Evolutionary conservation across 2,797 vertebrate genomes (phyloP).

Genomic region (Vultur gryphus): DNA sequence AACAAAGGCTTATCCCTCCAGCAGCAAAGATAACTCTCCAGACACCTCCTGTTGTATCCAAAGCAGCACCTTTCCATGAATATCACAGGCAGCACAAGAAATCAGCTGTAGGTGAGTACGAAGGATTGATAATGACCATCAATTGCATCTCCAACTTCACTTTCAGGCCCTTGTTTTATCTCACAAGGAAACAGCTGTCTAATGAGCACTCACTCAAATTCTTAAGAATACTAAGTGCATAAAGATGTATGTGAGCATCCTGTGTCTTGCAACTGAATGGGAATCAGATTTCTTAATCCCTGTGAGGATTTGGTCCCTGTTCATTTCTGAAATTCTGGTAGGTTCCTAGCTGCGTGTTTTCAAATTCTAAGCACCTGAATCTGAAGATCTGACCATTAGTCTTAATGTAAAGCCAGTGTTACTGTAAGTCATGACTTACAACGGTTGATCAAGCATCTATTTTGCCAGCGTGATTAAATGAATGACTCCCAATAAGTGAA

Average conservation of each 20-base stretch:
- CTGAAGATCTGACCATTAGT: neutral
- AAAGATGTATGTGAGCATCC: neutral
- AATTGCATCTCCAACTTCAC: neutral
- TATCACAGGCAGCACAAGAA: slow-evolving; percentile 38
- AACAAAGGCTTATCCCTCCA: slow-evolving; percentile 67
- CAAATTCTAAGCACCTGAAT: neutral
- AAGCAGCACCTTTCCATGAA: slow-evolving; percentile 54
- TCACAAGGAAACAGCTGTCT: neutral
- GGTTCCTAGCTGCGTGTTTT: neutral
- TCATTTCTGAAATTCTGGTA: neutral
- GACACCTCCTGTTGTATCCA: slow-evolving; percentile 59
- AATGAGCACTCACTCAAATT: neutral
- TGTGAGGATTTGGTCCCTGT: neutral
- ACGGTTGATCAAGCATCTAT: neutral
- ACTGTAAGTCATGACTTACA: neutral
- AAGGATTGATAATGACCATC: neutral
- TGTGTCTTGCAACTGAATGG: neutral
- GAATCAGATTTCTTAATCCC: neutral
- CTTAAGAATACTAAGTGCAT: neutral
- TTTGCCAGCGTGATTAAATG: neutral
- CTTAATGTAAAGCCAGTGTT: neutral
- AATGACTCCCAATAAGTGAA: neutral
- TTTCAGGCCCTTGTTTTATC: neutral
- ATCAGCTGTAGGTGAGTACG: slow-evolving; percentile 45
- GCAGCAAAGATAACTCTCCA: slow-evolving; percentile 62